Base-by-base conservation (phyloP, 2,113 vertebrate genomes). In the Odocoileus hemionus region DNA sequence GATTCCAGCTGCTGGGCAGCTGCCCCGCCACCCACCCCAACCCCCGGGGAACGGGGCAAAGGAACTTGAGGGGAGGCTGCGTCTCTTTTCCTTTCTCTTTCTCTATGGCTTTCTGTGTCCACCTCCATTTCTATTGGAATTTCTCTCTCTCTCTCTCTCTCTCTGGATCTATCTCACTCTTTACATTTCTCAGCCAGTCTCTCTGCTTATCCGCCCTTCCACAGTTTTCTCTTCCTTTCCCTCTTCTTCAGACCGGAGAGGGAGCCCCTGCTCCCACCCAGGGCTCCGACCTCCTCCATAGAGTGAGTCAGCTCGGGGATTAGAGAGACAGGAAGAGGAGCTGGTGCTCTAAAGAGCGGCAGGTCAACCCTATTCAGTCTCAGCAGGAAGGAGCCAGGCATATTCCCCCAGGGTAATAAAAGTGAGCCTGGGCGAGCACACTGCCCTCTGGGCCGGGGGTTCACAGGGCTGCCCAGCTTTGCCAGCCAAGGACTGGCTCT, bases 361-460 rank as follows among this genome's bases (percentile, higher is more conserved):
- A 64, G 52, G 64, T 54, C 57, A 70, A 55, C 50, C 79, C 33
- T 57, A 25, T 89, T 33, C 64, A 88, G 12, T 30, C 39, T 95
- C 74, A 67, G 47, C 86, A 92, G 58, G 80, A 89, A 79, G 12
- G 13, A 82, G 70, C 33, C 39, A 10, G 94, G 86, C 57, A 95
- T 94, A 96, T 78, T 95, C 78, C 74, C n/a, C 17, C 11, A 3
- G 14, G 15, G 52, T 54, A 47, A 94, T 76, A 84, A 96, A 74
- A 28, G 39, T 26, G 30, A n/a, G 36, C 39, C 39, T 23, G 79
- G n/a, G 33, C 0, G 4, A 90, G 58, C 43, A 33, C 0, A 3
- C 39, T 26, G 15, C 47, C 70, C 5, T 54, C 83, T 6, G 33
- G 23, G 57, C 16, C 28, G 60, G 45, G 36, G 36, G 36, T 9